Conservation (phyloP, 1,140 invertebrate species). For the Drosophila sp. region DNA sequence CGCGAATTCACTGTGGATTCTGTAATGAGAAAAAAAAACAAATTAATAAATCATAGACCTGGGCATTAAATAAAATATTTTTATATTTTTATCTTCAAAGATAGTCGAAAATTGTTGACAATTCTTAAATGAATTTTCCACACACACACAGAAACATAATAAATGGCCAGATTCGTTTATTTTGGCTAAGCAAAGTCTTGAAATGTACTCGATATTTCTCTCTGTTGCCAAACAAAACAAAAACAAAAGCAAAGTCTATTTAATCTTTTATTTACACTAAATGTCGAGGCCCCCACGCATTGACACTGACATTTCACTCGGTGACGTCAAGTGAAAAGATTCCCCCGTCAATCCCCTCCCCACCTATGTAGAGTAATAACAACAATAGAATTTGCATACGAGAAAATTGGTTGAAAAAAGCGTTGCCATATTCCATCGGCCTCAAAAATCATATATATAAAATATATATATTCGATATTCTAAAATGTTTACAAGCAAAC, state of each 20-base stretch:
- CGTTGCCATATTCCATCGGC: constrained; percentile 70
- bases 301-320: constrained; percentile 78
- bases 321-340: constrained; percentile 62
- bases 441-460: constrained; percentile 26
- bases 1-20: constrained; percentile 78
- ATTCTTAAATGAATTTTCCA: no score
- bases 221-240: constrained; percentile 20
- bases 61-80: no score
- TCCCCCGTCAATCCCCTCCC: neutral
- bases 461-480: constrained; percentile 36
- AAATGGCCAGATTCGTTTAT: constrained; percentile 8
- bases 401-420: constrained; percentile 40
- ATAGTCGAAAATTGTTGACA: no score
- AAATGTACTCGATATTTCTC: constrained; percentile 3
- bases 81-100: no score
- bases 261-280: constrained; percentile 44
- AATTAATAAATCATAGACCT: constrained; percentile 7
- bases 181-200: constrained; percentile 9
- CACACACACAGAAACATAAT: neutral
- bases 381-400: neutral
- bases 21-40: constrained; percentile 32
- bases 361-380: neutral
- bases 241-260: constrained; percentile 26
- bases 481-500: constrained; percentile 67
- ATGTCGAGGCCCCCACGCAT: constrained; percentile 59